Percentiles rank a stretch among this genome's conserved stretches.
phyloP scores from a whole-genome alignment of 2,113 vertebrate species.

The Amphiprion percula region DNA sequence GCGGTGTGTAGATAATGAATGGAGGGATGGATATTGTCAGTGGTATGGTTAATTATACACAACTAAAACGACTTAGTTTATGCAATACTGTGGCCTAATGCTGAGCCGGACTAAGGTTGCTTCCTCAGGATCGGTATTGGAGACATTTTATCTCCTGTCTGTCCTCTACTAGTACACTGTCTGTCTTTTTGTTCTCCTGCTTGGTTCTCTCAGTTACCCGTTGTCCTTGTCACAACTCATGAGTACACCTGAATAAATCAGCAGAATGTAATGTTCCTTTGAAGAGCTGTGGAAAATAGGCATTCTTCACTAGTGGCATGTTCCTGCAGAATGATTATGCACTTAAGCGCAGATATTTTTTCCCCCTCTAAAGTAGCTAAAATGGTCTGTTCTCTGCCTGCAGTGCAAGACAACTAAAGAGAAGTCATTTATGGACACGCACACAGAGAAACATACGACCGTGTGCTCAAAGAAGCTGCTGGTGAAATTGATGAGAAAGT shows the following conservation, averaged over 20 bases:
- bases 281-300: neutral
- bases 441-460: neutral
- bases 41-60: too few species aligned
- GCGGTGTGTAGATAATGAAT: too few species aligned
- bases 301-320: slow-evolving; percentile 1
- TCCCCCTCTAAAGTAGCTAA: neutral
- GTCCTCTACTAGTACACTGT: too few species aligned
- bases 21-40: neutral
- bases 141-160: too few species aligned
- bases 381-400: neutral
- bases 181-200: neutral
- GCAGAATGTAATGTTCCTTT: slow-evolving; percentile 17
- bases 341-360: neutral
- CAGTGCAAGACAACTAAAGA: neutral
- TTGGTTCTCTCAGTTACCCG: neutral
- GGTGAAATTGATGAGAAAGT: neutral
- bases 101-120: too few species aligned
- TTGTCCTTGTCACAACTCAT: neutral
- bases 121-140: too few species aligned
- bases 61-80: too few species aligned
- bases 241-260: neutral
- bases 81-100: neutral
- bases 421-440: neutral
- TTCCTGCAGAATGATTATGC: neutral
- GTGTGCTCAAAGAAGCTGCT: neutral